phyloP scores from a whole-genome alignment of 2,113 vertebrate genomes.

The Sclerurus mexicanus region DNA sequence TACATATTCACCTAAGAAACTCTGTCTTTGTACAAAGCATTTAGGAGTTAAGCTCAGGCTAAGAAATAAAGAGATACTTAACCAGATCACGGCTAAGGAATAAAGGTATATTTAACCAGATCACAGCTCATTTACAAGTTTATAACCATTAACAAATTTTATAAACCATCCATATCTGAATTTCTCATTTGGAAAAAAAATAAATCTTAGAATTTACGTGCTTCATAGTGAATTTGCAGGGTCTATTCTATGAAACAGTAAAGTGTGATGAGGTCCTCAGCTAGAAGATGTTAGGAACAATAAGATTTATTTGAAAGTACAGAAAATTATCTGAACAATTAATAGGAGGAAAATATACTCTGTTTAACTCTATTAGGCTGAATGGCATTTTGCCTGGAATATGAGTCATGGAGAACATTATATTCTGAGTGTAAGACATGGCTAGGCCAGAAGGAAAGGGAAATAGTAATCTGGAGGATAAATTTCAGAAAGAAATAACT shows the following conservation, averaged over 20 bases:
- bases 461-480: neutral
- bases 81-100: neutral
- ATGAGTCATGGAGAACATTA: constrained; percentile 13
- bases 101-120: neutral
- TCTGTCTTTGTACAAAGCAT: neutral
- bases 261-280: neutral
- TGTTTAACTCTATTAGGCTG: neutral
- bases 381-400: constrained; percentile 43
- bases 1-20: neutral
- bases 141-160: neutral
- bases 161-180: neutral
- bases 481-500: neutral
- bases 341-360: neutral
- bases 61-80: neutral
- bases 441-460: neutral
- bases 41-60: neutral
- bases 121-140: neutral
- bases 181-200: neutral
- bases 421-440: neutral
- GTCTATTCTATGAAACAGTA: neutral
- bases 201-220: neutral
- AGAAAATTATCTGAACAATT: neutral
- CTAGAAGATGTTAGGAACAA: neutral
- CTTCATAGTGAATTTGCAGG: neutral
- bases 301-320: neutral